A percentile compares a stretch with the other conserved stretches of the same genome.
These are phyloP conservation scores for Hyles lineata DNA, from an alignment of 2,888 invertebrate genomes.

Conservation along the genomic window DNA sequence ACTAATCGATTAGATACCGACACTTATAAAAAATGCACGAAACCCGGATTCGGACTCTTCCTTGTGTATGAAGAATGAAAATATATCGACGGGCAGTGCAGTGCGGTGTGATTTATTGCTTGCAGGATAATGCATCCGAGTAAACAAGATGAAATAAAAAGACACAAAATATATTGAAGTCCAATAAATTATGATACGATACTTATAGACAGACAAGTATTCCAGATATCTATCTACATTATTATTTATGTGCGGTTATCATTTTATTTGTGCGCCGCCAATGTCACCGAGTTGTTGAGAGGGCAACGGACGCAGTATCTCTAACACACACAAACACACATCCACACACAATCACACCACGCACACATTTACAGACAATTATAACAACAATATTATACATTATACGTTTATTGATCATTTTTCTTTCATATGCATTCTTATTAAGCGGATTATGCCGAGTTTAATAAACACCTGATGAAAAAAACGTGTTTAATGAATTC, in stretches of 20 bases:
- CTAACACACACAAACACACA: slow-evolving; percentile 60
- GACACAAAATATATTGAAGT: slow-evolving; percentile 28
- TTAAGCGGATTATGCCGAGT: slow-evolving; percentile 61
- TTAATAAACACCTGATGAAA: slow-evolving; percentile 57
- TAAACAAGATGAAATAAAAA: slow-evolving; percentile 24
- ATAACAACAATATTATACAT: slow-evolving; percentile 52
- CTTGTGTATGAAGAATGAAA: background rate
- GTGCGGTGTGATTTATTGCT: slow-evolving; percentile 7
- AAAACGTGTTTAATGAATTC: slow-evolving; percentile 66
- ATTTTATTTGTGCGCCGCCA: slow-evolving; percentile 79
- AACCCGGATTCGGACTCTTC: slow-evolving; percentile 25
- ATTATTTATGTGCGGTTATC: slow-evolving; percentile 77
- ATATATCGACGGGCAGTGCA: background rate
- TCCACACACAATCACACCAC: slow-evolving; percentile 53
- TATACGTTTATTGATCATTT: slow-evolving; percentile 46
- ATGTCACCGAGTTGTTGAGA: slow-evolving; percentile 82
- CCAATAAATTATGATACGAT: slow-evolving; percentile 46
- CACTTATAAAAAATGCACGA: slow-evolving; percentile 10
- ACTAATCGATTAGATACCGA: slow-evolving; percentile 18
- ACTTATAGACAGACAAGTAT: slow-evolving; percentile 50
- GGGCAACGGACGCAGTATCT: slow-evolving; percentile 82
- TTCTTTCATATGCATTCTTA: slow-evolving; percentile 58
- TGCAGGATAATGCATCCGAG: background rate
- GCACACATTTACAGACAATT: slow-evolving; percentile 51
- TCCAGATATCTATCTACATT: slow-evolving; percentile 59